Conservation (phyloP, 2,888 invertebrate genomes). For the Glyphotaelius pellucidus region DNA sequence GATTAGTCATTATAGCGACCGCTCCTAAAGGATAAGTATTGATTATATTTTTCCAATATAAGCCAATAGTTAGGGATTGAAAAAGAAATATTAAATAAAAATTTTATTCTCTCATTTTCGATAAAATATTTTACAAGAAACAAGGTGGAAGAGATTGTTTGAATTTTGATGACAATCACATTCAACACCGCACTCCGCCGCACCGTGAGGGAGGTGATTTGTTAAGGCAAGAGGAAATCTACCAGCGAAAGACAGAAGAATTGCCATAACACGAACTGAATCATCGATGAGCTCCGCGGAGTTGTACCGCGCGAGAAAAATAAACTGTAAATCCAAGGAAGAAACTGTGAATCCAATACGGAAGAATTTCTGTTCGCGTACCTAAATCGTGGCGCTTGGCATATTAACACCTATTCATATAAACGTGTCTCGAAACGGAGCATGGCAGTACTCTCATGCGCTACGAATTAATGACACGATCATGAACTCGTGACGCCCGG, state of each 20-base stretch:
- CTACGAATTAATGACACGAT: constrained; percentile 2
- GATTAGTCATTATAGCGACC: neutral
- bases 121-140: no score
- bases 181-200: neutral
- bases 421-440: neutral
- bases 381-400: neutral
- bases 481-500: neutral
- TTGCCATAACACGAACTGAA: constrained; percentile 62
- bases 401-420: constrained; percentile 2
- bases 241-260: constrained; percentile 49
- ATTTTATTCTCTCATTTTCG: neutral
- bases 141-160: neutral
- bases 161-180: constrained; percentile 32
- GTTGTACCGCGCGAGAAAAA: constrained; percentile 23
- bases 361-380: neutral
- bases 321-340: constrained; percentile 4
- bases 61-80: neutral
- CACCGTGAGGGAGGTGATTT: neutral
- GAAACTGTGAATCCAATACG: neutral
- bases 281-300: constrained; percentile 61
- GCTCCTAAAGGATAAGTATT: neutral
- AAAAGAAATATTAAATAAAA: no score
- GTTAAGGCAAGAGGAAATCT: neutral
- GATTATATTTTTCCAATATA: neutral
- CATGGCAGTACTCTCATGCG: neutral